Evolutionary conservation across 1,140 invertebrate species (phyloP).

Genomic region (Bradynema listronoti): DNA sequence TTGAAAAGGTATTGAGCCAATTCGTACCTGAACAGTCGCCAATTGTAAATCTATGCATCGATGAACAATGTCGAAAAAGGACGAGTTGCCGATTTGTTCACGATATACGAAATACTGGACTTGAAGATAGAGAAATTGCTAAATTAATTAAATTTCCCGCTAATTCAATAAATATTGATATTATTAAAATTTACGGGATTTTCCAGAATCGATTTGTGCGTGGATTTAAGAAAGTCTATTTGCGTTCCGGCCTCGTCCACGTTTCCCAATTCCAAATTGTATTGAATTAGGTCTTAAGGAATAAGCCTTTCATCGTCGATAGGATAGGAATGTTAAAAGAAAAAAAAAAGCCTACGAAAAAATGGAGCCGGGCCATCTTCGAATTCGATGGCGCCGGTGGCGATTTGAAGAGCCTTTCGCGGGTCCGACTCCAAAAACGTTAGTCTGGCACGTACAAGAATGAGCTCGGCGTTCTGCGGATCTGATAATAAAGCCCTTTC

Average conservation of each 20-base stretch:
- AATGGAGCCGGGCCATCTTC: constrained; percentile 3
- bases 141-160: neutral
- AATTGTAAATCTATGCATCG: constrained; percentile 29
- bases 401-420: constrained; percentile 31
- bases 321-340: constrained; percentile 9
- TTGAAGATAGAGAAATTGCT: constrained; percentile 18
- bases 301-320: neutral
- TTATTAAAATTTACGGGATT: constrained; percentile 21
- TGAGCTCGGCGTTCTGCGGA: constrained; percentile 7
- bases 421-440: constrained; percentile 26
- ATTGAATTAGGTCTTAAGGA: constrained; percentile 30
- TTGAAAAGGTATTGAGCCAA: no score
- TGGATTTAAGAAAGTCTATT: constrained; percentile 34
- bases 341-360: constrained; percentile 23
- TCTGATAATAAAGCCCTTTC: constrained; percentile 25
- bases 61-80: constrained; percentile 11
- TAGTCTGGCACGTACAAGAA: constrained; percentile 26
- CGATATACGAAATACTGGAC: constrained; percentile 14
- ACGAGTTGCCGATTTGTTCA: constrained; percentile 9
- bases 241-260: constrained; percentile 32
- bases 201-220: constrained; percentile 27
- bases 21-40: constrained; percentile 20
- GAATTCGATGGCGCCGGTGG: constrained; percentile 29
- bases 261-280: constrained; percentile 25
- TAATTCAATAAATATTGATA: no score